A percentile compares a stretch with the other conserved stretches of the same genome.
Conservation (phyloP, 2,797 vertebrate genomes). For the Simalia tracyae region DNA sequence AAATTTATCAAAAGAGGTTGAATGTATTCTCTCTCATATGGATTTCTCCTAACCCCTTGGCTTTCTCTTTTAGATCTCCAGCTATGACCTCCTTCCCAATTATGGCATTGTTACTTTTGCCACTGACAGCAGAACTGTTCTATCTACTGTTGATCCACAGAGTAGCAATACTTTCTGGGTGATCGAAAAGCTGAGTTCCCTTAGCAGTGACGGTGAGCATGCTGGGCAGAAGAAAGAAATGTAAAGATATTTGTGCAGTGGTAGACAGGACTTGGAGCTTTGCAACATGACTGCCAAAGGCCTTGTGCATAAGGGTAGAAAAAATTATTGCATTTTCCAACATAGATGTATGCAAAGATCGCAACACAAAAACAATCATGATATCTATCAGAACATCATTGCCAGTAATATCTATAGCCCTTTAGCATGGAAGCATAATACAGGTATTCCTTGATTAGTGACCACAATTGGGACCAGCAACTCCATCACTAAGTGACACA, state of each 20-base stretch:
- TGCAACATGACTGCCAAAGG: background rate
- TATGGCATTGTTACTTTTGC: constrained; percentile 83
- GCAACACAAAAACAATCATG: too few species aligned
- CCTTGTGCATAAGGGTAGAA: background rate
- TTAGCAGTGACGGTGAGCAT: constrained; percentile 69
- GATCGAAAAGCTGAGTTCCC: constrained; percentile 55
- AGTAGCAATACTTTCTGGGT: constrained; percentile 62
- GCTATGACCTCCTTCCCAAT: constrained; percentile 79
- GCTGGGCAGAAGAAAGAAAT: background rate
- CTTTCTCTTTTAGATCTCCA: constrained; percentile 73
- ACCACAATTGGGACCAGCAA: too few species aligned
- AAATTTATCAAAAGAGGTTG: background rate
- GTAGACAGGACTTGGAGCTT: background rate
- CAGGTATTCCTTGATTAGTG: too few species aligned
- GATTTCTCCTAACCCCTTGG: background rate
- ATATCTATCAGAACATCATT: too few species aligned
- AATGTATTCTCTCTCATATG: background rate
- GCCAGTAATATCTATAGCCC: too few species aligned
- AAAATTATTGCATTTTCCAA: background rate
- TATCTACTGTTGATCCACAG: constrained; percentile 51
- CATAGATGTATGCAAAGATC: too few species aligned
- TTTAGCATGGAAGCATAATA: too few species aligned
- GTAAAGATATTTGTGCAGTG: background rate
- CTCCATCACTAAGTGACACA: too few species aligned
- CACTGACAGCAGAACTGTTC: constrained; percentile 65